Evolutionary conservation across 2,113 vertebrate species (phyloP), one percentile per base, ranked within the genome.

Genomic region (Macroglossus sobrinus): DNA sequence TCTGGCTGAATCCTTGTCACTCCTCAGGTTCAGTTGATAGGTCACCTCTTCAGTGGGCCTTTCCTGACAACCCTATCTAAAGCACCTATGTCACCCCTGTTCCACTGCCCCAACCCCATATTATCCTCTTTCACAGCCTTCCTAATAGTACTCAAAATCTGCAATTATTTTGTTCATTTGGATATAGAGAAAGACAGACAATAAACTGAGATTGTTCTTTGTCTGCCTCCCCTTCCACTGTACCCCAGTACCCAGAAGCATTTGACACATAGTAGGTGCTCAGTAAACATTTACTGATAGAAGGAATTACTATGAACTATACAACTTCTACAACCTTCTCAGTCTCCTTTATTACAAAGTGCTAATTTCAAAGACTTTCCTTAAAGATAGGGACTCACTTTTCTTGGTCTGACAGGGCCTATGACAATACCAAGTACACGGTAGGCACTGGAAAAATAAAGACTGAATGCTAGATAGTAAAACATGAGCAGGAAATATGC

Each of bases 21-120:
- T 75, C 33, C 66, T 35, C 16, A 21, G 4, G 11, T 21, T 68
- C 63, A 43, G 3, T 38, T 15, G 3, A 40, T 0, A 53, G 35
- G 26, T 43, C 24, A 15, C 22, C 4, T 78, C 15, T 28, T 61
- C 50, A 5, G 53, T 10, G 21, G 3, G 15, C 14, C 43, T 45
- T 75, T 50, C n/a, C 5, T 68, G 47, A 80, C 0, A 16, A 14
- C 7, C 9, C 21, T 24, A 13, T 10, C 45, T 80, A 22, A 21
- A 40, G 55, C 15, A 57, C 16, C 10, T 28, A 22, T 0, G 4
- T 0, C 4, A 14, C 18, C 5, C 30, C 18, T 5, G 22, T 2
- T 13, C 21, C 3, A 12, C 13, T 35, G 16, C 38, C 33, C 5
- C 33, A 2, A 5, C 10, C 13, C 15, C 0, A 1, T 21, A 11